Evolutionary conservation across 2,888 invertebrate genomes (phyloP).

Genomic region (Argyresthia goedartella): DNA sequence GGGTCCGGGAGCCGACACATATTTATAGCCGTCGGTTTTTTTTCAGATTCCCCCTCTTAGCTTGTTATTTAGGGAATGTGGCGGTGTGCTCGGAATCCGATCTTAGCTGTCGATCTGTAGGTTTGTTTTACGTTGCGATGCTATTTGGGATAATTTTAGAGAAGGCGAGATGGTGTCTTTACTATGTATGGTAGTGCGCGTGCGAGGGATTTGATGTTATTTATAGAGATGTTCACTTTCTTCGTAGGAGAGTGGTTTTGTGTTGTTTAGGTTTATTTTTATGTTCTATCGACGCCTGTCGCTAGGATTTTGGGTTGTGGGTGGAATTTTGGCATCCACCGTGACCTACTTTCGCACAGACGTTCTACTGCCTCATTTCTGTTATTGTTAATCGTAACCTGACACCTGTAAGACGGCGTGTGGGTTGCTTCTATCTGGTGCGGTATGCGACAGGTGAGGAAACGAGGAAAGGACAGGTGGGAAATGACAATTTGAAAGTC

Average conservation of each 20-base stretch:
- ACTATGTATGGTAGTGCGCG: conserved; percentile 65
- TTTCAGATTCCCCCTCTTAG: conserved; percentile 3
- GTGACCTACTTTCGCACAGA: conserved; percentile 37
- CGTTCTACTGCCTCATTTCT: not conserved
- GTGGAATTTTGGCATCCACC: conserved; percentile 27
- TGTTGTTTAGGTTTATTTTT: conserved; percentile 10
- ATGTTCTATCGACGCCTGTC: conserved; percentile 4
- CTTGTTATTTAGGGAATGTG: conserved; percentile 6
- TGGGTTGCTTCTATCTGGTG: not conserved
- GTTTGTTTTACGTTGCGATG: conserved; percentile 16
- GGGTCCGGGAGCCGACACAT: not conserved
- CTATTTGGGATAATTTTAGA: conserved; percentile 50
- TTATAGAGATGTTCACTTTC: conserved; percentile 11
- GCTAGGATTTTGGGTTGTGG: not conserved
- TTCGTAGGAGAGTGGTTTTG: conserved; percentile 8
- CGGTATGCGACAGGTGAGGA: too few species aligned
- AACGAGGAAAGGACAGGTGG: conserved; percentile 12
- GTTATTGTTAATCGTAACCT: not conserved
- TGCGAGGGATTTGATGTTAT: conserved; percentile 24
- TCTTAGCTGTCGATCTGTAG: not conserved
- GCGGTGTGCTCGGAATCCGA: not conserved
- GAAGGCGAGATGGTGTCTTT: conserved; percentile 52
- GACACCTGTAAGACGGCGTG: not conserved
- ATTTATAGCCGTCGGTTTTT: conserved; percentile 5
- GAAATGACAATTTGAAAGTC: conserved; percentile 40